phyloP scores from a whole-genome alignment of 2,797 vertebrate species.

The Alfaro cultratus region DNA sequence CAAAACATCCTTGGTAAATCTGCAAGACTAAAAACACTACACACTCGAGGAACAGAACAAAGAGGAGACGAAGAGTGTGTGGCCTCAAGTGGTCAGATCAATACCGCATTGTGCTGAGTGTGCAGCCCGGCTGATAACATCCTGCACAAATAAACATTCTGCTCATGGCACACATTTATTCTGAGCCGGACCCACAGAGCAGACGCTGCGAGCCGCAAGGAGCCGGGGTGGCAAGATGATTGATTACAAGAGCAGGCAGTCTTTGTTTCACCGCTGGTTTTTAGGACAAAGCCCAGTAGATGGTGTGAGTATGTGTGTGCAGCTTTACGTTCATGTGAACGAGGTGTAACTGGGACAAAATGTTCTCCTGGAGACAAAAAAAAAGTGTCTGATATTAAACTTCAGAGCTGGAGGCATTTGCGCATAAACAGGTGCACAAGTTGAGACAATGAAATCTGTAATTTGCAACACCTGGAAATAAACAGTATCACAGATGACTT shows the following conservation, averaged over 20 bases:
- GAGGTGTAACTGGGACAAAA: constrained; percentile 50
- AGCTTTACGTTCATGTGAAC: constrained; percentile 15
- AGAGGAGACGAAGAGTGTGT: constrained; percentile 58
- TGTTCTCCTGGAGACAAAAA: background rate
- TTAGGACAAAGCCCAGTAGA: constrained; percentile 55
- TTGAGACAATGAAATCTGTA: constrained; percentile 6
- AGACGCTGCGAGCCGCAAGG: constrained; percentile 46
- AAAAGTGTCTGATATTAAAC: constrained; percentile 24
- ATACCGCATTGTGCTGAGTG: constrained; percentile 69
- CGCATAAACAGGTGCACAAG: background rate
- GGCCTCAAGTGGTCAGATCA: constrained; percentile 58
- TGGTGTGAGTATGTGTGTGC: constrained; percentile 27
- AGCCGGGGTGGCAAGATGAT: constrained; percentile 69
- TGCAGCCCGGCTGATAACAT: constrained; percentile 68
- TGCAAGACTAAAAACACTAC: constrained; percentile 5
- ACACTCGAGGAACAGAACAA: constrained; percentile 51
- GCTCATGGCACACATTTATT: constrained; percentile 37
- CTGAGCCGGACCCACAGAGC: constrained; percentile 19
- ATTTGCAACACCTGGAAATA: constrained; percentile 23
- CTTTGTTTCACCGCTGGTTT: constrained; percentile 67
- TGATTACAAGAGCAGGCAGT: constrained; percentile 66
- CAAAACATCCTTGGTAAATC: background rate
- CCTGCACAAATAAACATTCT: constrained; percentile 68
- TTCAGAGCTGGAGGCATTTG: constrained; percentile 5
- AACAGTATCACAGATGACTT: background rate